phyloP scores from a whole-genome alignment of 2,888 invertebrate species.

The Lasiommata megera region DNA sequence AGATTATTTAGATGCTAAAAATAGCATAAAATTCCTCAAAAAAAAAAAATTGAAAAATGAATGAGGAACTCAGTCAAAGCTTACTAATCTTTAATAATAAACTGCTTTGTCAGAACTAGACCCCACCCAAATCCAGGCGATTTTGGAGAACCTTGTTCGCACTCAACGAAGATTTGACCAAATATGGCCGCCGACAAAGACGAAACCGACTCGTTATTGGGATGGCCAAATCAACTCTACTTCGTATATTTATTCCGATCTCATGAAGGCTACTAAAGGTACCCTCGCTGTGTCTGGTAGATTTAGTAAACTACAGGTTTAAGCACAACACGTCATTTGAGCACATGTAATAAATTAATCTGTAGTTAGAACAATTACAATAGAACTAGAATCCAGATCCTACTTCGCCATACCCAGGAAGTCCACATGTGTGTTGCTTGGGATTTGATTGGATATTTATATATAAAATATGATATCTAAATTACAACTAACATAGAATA shows the following conservation, averaged over 20 bases:
- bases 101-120: slow-evolving; percentile 71
- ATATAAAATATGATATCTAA: too few species aligned
- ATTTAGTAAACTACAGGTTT: slow-evolving; percentile 26
- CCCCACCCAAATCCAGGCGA: slow-evolving; percentile 68
- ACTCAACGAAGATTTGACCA: slow-evolving; percentile 60
- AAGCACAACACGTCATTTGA: slow-evolving; percentile 1
- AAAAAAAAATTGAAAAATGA: too few species aligned
- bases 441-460: neutral
- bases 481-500: too few species aligned
- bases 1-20: too few species aligned
- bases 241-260: slow-evolving; percentile 58
- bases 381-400: slow-evolving; percentile 5
- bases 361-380: neutral
- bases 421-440: slow-evolving; percentile 20
- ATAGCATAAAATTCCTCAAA: too few species aligned
- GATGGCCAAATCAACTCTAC: slow-evolving; percentile 60
- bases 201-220: slow-evolving; percentile 53
- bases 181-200: slow-evolving; percentile 60
- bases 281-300: slow-evolving; percentile 44
- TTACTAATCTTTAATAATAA: slow-evolving; percentile 51
- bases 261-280: slow-evolving; percentile 69
- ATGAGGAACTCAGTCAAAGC: slow-evolving; percentile 35
- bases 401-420: slow-evolving; percentile 9
- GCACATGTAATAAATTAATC: slow-evolving; percentile 21
- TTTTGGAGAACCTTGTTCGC: slow-evolving; percentile 64